Percentiles rank a stretch among this genome's conserved stretches.
Conservation (phyloP, 2,888 invertebrate genomes). For the Adela reaumurella region DNA sequence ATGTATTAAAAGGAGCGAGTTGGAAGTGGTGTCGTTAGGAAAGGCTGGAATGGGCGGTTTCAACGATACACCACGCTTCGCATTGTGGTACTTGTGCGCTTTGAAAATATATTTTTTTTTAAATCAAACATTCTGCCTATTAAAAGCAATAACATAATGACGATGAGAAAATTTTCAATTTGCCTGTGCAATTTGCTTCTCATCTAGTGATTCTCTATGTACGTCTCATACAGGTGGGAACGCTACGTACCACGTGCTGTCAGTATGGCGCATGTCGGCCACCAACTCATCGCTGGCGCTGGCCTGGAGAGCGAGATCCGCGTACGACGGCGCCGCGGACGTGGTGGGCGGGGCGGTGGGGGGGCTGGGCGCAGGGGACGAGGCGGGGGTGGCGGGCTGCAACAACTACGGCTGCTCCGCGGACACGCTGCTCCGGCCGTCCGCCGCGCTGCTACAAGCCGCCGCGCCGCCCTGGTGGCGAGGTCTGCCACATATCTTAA, state of each 20-base stretch:
- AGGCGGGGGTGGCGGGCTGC: constrained; percentile 42
- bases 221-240: constrained; percentile 34
- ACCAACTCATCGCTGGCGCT: constrained; percentile 36
- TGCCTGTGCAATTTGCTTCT: too few relatives aligned
- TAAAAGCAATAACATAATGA: too few relatives aligned
- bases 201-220: too few relatives aligned
- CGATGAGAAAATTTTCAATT: too few relatives aligned
- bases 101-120: too few relatives aligned
- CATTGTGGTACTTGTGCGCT: too few relatives aligned
- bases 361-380: constrained; percentile 28
- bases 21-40: too few relatives aligned
- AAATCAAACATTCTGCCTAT: too few relatives aligned
- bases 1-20: too few relatives aligned
- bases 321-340: constrained; percentile 22
- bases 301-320: constrained; percentile 36
- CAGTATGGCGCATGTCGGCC: constrained; percentile 42
- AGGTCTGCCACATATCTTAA: too few relatives aligned
- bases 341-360: constrained; percentile 28
- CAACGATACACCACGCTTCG: too few relatives aligned
- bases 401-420: constrained; percentile 43
- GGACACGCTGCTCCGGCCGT: constrained; percentile 33
- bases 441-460: constrained; percentile 30
- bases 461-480: constrained; percentile 42
- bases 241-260: constrained; percentile 45
- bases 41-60: too few relatives aligned